A percentile compares a stretch with the other conserved stretches of the same genome.
These are phyloP conservation scores for Zoroaster sp. DNA, from an alignment of 53 echinoderm and acorn worm genomes.

Conservation along the genomic window DNA sequence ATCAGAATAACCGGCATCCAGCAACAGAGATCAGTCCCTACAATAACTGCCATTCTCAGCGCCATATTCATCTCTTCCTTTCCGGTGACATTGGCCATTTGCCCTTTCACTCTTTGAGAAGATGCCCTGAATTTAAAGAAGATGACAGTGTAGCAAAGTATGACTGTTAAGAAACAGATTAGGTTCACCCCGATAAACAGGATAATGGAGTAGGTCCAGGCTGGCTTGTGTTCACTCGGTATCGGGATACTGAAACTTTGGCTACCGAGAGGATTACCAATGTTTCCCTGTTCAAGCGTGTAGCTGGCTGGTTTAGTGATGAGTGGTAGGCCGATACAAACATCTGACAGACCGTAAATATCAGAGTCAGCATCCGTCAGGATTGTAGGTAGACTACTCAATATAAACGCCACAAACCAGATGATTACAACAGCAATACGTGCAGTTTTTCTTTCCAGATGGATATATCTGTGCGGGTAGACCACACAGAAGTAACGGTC, in stretches of 20 bases:
- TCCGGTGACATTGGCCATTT: background rate
- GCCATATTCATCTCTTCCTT: slow-evolving; percentile 61
- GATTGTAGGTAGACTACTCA: slow-evolving; percentile 20
- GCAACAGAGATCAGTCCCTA: slow-evolving; percentile 58
- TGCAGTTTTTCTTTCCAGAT: background rate
- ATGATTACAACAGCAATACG: slow-evolving; percentile 1
- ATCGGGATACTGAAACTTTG: background rate
- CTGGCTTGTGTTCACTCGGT: slow-evolving; percentile 7
- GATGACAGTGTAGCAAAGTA: slow-evolving; percentile 41
- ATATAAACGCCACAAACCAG: slow-evolving; percentile 24
- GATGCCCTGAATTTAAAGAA: slow-evolving; percentile 39
- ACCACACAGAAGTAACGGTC: slow-evolving; percentile 21
- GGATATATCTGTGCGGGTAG: background rate
- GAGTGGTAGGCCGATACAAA: slow-evolving; percentile 70
- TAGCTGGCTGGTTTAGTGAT: slow-evolving; percentile 41
- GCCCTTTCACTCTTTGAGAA: background rate
- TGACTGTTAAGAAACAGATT: slow-evolving; percentile 41
- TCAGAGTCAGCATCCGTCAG: slow-evolving; percentile 45
- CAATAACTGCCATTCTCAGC: slow-evolving; percentile 53
- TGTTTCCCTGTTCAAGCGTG: background rate
- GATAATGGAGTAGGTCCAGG: slow-evolving; percentile 62
- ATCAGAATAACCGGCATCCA: slow-evolving; percentile 68
- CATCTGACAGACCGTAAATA: slow-evolving; percentile 67
- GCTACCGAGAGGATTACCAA: background rate
- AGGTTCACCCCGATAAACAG: slow-evolving; percentile 67